Conservation (phyloP, 1,140 invertebrate species). For the Bombus superbus region DNA sequence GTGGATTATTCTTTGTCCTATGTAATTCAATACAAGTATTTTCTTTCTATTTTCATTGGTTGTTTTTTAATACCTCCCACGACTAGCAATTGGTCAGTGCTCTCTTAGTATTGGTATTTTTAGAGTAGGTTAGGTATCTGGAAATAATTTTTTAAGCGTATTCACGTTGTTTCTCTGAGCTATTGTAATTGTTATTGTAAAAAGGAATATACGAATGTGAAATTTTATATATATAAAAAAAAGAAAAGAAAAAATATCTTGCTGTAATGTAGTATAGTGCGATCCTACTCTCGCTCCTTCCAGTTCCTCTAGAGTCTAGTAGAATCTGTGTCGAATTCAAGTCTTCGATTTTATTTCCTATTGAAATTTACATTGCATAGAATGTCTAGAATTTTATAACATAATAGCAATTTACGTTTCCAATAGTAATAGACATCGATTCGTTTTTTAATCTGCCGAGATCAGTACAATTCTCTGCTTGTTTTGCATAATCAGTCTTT, state of each 20-base stretch:
- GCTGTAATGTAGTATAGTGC: constrained; percentile 72
- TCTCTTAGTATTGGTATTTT: constrained; percentile 16
- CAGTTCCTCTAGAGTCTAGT: constrained; percentile 52
- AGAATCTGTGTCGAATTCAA: constrained; percentile 56
- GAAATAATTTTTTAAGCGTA: constrained; percentile 16
- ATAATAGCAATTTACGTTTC: not conserved
- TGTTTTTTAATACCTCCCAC: constrained; percentile 70
- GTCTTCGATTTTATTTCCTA: constrained; percentile 15
- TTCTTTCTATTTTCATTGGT: constrained; percentile 74
- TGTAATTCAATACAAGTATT: constrained; percentile 68
- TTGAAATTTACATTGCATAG: not conserved
- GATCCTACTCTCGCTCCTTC: constrained; percentile 67
- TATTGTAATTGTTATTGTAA: constrained; percentile 19
- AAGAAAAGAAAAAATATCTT: constrained; percentile 37
- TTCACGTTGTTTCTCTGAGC: not conserved
- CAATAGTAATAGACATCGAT: constrained; percentile 54
- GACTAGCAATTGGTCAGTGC: constrained; percentile 60
- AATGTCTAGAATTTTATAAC: too few species aligned
- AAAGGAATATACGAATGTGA: constrained; percentile 3
- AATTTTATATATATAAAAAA: constrained; percentile 10
- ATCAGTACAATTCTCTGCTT: constrained; percentile 70
- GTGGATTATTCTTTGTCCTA: constrained; percentile 25
- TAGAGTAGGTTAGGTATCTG: constrained; percentile 43
- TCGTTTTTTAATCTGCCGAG: constrained; percentile 44
- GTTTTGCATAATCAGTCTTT: constrained; percentile 60